Conservation (phyloP, 2,113 vertebrate species). For the Seriola aureovittata region DNA sequence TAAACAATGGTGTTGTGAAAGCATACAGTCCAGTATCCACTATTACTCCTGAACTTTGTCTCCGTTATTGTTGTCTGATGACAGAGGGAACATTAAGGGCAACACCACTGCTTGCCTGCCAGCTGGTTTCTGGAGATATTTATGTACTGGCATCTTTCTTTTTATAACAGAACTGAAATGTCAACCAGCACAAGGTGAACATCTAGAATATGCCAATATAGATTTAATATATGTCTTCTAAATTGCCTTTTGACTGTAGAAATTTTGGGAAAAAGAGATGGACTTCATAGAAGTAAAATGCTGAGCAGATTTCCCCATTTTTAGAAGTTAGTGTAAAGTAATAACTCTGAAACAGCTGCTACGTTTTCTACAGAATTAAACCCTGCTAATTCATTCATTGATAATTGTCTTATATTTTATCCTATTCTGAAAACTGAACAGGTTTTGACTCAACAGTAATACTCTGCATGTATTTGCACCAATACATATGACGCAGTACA, state of each 20-base stretch:
- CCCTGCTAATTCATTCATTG: conserved; percentile 50
- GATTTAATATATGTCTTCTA: conserved; percentile 78
- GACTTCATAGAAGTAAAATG: conserved; percentile 25
- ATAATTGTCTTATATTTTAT: conserved; percentile 55
- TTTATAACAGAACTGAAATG: conserved; percentile 44
- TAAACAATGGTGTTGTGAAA: not conserved
- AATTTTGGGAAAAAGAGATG: conserved; percentile 21
- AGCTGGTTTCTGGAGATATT: conserved; percentile 89
- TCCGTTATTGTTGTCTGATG: conserved; percentile 69
- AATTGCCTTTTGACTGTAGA: conserved; percentile 52
- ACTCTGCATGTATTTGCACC: conserved; percentile 69
- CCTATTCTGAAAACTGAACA: conserved; percentile 39
- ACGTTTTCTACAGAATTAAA: conserved; percentile 70
- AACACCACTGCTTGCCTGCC: conserved; percentile 81
- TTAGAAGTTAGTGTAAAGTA: conserved; percentile 45
- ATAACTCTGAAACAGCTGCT: conserved; percentile 70
- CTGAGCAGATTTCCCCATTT: conserved; percentile 25
- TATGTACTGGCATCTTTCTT: conserved; percentile 53
- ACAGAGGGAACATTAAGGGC: conserved; percentile 70
- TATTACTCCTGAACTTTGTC: conserved; percentile 46
- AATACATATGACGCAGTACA: conserved; percentile 60
- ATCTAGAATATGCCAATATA: conserved; percentile 51
- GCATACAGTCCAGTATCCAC: conserved; percentile 26
- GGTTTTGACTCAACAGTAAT: conserved; percentile 45
- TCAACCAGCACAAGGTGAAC: conserved; percentile 50